Percentiles rank a stretch among this genome's conserved stretches.
Conservation (phyloP, 1,140 invertebrate species). For the Trypoxylus dichotomus region DNA sequence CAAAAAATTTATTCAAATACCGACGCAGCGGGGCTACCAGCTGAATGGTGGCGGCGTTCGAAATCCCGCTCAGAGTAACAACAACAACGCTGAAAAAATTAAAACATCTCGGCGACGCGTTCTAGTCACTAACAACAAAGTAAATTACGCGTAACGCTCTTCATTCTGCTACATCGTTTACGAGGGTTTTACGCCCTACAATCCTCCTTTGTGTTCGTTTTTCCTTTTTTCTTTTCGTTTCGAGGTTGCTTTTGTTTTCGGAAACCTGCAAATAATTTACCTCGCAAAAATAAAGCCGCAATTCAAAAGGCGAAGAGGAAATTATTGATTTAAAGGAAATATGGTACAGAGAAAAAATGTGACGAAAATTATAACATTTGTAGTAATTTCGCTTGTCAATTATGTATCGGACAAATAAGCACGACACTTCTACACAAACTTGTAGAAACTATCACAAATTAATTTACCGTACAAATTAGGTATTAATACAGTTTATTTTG, state of each 20-base stretch:
- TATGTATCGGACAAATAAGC: too few relatives aligned
- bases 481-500: too few relatives aligned
- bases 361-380: too few relatives aligned
- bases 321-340: not conserved
- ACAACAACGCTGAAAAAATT: constrained; percentile 18
- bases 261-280: not conserved
- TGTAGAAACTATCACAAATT: too few relatives aligned
- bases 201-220: not conserved
- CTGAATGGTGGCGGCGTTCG: not conserved
- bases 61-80: not conserved
- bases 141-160: constrained; percentile 25
- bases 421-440: too few relatives aligned
- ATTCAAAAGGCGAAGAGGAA: not conserved
- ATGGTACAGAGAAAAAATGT: too few relatives aligned
- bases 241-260: not conserved
- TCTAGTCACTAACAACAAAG: constrained; percentile 9
- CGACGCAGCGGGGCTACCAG: not conserved
- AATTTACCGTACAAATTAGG: too few relatives aligned
- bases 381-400: too few relatives aligned
- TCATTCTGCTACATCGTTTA: constrained; percentile 20
- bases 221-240: not conserved
- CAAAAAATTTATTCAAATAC: constrained; percentile 19
- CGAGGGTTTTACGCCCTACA: constrained; percentile 6
- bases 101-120: constrained; percentile 11
- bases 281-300: not conserved